These are phyloP conservation scores for Drosophila formosana DNA, from an alignment of 2,888 invertebrate species.

Conservation along the genomic window DNA sequence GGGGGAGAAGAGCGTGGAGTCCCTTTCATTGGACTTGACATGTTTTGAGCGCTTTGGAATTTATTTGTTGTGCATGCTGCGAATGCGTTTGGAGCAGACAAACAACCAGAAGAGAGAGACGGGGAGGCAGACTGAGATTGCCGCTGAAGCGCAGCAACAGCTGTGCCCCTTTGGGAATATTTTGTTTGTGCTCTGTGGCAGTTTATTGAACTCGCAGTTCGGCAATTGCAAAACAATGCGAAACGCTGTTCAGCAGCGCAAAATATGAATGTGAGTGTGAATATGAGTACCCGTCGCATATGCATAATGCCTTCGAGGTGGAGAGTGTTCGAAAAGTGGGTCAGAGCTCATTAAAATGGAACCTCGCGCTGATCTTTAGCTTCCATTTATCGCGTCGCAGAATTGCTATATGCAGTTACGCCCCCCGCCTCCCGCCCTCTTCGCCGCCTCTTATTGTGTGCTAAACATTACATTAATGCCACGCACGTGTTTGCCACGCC, in stretches of 20 bases:
- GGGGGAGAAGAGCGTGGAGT: slow-evolving; percentile 19
- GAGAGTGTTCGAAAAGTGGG: slow-evolving; percentile 53
- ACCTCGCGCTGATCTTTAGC: slow-evolving; percentile 58
- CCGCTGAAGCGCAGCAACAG: slow-evolving; percentile 69
- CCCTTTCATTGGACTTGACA: slow-evolving; percentile 74
- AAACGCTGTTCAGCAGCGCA: slow-evolving; percentile 9
- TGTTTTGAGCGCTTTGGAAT: slow-evolving; percentile 71
- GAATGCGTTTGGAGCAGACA: slow-evolving; percentile 57
- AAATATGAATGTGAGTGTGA: neutral
- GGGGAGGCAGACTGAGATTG: slow-evolving; percentile 55
- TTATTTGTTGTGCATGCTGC: slow-evolving; percentile 66
- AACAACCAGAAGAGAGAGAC: slow-evolving; percentile 45
- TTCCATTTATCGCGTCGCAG: slow-evolving; percentile 29
- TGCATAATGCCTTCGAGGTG: slow-evolving; percentile 5
- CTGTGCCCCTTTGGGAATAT: slow-evolving; percentile 64
- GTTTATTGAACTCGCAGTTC: slow-evolving; percentile 68
- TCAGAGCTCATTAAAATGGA: slow-evolving; percentile 62
- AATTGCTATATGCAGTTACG: slow-evolving; percentile 43
- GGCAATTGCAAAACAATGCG: slow-evolving; percentile 62
- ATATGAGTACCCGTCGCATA: neutral
- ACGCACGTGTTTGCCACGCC: slow-evolving; percentile 61
- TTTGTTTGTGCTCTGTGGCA: slow-evolving; percentile 34
- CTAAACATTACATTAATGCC: slow-evolving; percentile 61
- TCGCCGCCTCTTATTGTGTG: slow-evolving; percentile 5
- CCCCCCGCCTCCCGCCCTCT: neutral